Percentiles rank a stretch among this genome's conserved stretches.
These are phyloP conservation scores for Ranitomeya imitator DNA, from an alignment of 2,113 vertebrate species.

Conservation along the genomic window DNA sequence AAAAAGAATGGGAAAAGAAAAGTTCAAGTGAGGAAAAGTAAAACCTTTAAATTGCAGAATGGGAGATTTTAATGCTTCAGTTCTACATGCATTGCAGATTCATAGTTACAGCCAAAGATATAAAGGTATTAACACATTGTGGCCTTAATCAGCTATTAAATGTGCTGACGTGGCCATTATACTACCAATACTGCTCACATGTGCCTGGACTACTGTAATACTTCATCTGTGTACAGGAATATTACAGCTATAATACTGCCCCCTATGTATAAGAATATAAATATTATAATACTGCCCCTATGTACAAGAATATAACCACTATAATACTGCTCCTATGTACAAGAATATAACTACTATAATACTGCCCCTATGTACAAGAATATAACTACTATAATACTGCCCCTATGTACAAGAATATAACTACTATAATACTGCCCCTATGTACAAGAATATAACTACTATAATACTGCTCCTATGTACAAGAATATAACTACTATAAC, in stretches of 20 bases:
- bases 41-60: neutral
- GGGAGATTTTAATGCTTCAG: neutral
- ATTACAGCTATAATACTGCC: neutral
- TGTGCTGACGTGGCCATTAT: no score
- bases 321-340: neutral
- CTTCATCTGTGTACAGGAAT: neutral
- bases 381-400: constrained; percentile 9
- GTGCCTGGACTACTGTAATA: neutral
- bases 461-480: neutral
- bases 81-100: neutral
- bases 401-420: constrained; percentile 6
- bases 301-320: neutral
- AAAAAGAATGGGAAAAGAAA: neutral
- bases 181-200: neutral
- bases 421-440: neutral
- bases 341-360: constrained; percentile 9
- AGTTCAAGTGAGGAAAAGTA: neutral
- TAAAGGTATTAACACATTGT: neutral
- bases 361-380: neutral
- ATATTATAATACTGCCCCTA: neutral
- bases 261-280: constrained; percentile 4
- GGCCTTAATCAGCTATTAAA: neutral
- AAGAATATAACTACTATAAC: neutral
- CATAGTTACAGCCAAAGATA: neutral
- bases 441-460: constrained; percentile 4